These are phyloP conservation scores for Pentamera pediparva DNA, from an alignment of 53 echinoderm and acorn worm species.

Conservation along the genomic window DNA sequence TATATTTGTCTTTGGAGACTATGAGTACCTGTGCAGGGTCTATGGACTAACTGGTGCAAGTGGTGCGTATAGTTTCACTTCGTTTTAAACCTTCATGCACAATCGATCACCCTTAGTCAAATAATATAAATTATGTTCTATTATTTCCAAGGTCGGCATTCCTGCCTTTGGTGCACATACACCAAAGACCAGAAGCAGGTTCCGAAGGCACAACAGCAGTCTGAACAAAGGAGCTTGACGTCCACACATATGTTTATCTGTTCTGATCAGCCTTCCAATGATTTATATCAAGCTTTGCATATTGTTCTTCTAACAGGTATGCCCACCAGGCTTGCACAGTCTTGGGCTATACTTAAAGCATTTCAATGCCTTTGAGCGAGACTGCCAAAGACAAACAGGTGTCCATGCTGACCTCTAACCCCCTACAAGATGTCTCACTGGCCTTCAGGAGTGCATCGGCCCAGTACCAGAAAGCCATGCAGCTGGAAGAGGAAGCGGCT, in stretches of 20 bases:
- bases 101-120: too few relatives aligned
- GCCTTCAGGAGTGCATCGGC: not conserved
- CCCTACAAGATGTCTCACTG: not conserved
- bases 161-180: not conserved
- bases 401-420: not conserved
- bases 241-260: too few relatives aligned
- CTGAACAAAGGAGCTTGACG: not conserved
- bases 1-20: too few relatives aligned
- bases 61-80: too few relatives aligned
- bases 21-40: too few relatives aligned
- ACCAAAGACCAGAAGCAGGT: not conserved
- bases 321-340: not conserved
- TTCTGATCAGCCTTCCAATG: not conserved
- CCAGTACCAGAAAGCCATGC: not conserved
- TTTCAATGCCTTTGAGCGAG: not conserved
- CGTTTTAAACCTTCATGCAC: too few relatives aligned
- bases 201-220: not conserved
- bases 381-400: not conserved
- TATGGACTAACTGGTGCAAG: too few relatives aligned
- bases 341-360: not conserved
- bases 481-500: not conserved
- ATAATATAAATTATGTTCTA: too few relatives aligned
- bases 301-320: not conserved
- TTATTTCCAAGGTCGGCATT: not conserved
- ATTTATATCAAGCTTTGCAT: not conserved